Evolutionary conservation across 64 coral and sea anemone genomes (phyloP).

Genomic region (Montipora cactus): DNA sequence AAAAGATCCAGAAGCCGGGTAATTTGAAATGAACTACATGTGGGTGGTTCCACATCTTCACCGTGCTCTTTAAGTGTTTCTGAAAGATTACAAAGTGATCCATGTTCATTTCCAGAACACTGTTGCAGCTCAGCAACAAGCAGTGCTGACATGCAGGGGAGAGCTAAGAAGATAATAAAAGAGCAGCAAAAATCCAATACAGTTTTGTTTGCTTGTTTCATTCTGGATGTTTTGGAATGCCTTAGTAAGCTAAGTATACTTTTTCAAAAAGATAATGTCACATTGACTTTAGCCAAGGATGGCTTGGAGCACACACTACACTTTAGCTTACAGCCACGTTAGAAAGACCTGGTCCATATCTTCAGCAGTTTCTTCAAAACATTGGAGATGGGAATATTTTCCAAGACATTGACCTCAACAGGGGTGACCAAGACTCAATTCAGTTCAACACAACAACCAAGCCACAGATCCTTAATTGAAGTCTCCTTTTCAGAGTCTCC

Average conservation of each 20-base stretch:
- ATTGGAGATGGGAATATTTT: background rate
- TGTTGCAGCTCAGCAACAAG: constrained; percentile 25
- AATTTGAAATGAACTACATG: constrained; percentile 47
- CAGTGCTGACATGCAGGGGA: constrained; percentile 8
- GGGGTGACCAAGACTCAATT: background rate
- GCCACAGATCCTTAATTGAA: background rate
- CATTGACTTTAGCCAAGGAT: background rate
- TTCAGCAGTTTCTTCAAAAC: background rate
- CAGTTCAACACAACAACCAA: background rate
- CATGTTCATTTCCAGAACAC: constrained; percentile 22
- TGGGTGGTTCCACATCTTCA: constrained; percentile 33
- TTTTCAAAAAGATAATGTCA: background rate
- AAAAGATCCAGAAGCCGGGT: constrained; percentile 39
- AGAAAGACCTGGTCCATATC: background rate
- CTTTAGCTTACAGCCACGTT: background rate
- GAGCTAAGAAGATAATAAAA: constrained; percentile 13
- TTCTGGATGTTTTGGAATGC: constrained; percentile 41
- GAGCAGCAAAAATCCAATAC: constrained; percentile 4
- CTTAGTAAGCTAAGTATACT: background rate
- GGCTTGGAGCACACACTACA: background rate
- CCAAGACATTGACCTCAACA: background rate
- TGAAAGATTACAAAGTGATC: constrained; percentile 50
- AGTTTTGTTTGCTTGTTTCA: constrained; percentile 38
- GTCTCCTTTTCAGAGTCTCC: constrained; percentile 10
- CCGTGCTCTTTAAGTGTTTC: constrained; percentile 21